Percentiles rank a stretch among this genome's conserved stretches.
Conservation (phyloP, 1,140 invertebrate genomes). For the Zaprionus lachaisei region DNA sequence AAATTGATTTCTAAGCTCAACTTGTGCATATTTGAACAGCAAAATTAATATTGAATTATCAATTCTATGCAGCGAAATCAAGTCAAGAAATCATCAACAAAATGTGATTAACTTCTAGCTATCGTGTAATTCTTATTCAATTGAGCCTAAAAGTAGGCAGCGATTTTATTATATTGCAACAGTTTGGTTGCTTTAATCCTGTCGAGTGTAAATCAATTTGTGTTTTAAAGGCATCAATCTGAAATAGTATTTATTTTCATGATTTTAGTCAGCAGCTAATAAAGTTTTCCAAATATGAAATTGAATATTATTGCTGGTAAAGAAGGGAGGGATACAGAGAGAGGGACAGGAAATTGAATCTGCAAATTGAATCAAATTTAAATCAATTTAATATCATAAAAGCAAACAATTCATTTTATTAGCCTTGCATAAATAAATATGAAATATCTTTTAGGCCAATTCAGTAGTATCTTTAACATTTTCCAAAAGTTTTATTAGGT, state of each 20-base stretch:
- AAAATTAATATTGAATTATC: not conserved
- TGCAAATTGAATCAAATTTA: not conserved
- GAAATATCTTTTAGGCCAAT: not conserved
- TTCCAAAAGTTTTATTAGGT: not conserved
- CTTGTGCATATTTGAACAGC: not conserved
- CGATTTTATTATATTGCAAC: not conserved
- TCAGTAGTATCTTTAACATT: not conserved
- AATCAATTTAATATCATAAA: not conserved
- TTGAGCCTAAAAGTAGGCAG: not conserved
- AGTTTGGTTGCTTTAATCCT: not conserved
- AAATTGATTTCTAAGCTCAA: conserved; percentile 1
- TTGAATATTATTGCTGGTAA: too few species aligned
- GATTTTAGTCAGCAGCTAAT: not conserved
- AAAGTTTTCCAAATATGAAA: not conserved
- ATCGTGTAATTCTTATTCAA: not conserved
- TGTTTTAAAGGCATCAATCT: not conserved
- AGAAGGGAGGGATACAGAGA: too few species aligned
- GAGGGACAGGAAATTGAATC: too few species aligned
- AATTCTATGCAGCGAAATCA: not conserved
- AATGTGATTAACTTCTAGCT: not conserved
- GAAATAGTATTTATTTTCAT: not conserved
- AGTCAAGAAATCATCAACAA: not conserved
- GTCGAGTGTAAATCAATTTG: not conserved
- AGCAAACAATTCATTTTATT: not conserved
- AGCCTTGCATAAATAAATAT: not conserved